Conservation (phyloP, 2,888 invertebrate species). For the Limnephilus rhombicus region DNA sequence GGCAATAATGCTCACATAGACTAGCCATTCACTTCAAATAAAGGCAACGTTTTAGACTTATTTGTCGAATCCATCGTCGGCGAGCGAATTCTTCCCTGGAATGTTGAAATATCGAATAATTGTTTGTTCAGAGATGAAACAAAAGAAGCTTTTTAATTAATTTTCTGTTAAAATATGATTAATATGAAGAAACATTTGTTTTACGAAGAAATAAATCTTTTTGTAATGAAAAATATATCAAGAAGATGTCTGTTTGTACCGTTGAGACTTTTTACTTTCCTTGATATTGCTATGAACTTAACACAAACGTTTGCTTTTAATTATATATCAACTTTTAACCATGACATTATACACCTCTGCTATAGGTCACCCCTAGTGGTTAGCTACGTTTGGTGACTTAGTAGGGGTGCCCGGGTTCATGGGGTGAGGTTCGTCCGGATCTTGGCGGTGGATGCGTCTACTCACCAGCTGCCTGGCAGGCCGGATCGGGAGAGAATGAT, state of each 20-base stretch:
- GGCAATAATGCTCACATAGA: slow-evolving; percentile 6
- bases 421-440: too few relatives aligned
- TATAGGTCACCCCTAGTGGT: too few relatives aligned
- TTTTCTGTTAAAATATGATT: not conserved
- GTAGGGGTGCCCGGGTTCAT: too few relatives aligned
- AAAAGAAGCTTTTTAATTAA: not conserved
- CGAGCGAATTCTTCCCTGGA: slow-evolving; percentile 13
- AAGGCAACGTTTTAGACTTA: slow-evolving; percentile 2
- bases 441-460: too few relatives aligned
- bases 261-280: not conserved
- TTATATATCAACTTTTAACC: too few relatives aligned
- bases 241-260: not conserved
- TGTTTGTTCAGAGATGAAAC: not conserved
- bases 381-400: too few relatives aligned
- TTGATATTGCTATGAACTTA: not conserved
- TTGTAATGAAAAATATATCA: not conserved
- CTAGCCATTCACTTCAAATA: slow-evolving; percentile 5
- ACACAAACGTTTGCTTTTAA: not conserved
- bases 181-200: not conserved
- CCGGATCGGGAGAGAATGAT: too few relatives aligned
- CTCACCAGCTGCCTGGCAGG: too few relatives aligned
- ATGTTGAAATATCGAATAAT: not conserved
- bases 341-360: too few relatives aligned
- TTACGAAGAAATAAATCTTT: not conserved
- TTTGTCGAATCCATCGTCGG: not conserved